Base-by-base conservation (phyloP, 2,797 vertebrate species). In the Eleutherodactylus coqui region DNA sequence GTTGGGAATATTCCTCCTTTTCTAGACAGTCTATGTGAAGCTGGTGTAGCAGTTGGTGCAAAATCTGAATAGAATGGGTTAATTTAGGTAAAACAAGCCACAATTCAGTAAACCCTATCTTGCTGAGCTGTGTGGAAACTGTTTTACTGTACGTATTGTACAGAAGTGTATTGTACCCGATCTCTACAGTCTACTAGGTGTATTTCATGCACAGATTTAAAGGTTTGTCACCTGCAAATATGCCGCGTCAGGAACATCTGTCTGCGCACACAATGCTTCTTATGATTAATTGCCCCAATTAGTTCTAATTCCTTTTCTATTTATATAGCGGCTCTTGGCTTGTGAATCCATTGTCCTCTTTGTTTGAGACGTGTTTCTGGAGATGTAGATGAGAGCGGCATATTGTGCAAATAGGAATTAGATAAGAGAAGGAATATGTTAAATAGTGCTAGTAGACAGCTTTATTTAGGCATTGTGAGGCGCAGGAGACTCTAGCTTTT, bases 251-350 rank as follows among this genome's bases (percentile, higher is more conserved):
- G 81, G 62, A 87, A 75, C 51, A 84, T 79, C 78, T 86, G 82
- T 87, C 86, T 53, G 67, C 47, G 43, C 21, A 9, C 86, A 87
- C 51, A 83, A 73, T 64, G 55, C 51, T 13, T 70, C 60, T 75
- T 58, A 87, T 87, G 86, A 87, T 87, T 84, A 87, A 87, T 87
- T 87, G 70, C 53, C 0, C 32, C 75, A 84, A 87, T 87, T 87
- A 87, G 51, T 49, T 64, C n/a, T 64, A 73, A 79, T 79, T 75
- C 38, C 75, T 73, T 75, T 36, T 36, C 43, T 82, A 82, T 86
- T 82, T 86, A 45, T 86, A 67, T 47, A 82, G 34, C 49, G 5
- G 11, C 70, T 69, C 55, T 76, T 27, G 67, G 79, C 64, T 17
- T 53, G 47, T 76, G 69, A 55, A n/a, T 32, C 7, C 5, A 49